Evolutionary conservation across 1,140 invertebrate species (phyloP), one percentile per base, ranked within the genome.

Genomic region (Proctacanthus coquilletti): DNA sequence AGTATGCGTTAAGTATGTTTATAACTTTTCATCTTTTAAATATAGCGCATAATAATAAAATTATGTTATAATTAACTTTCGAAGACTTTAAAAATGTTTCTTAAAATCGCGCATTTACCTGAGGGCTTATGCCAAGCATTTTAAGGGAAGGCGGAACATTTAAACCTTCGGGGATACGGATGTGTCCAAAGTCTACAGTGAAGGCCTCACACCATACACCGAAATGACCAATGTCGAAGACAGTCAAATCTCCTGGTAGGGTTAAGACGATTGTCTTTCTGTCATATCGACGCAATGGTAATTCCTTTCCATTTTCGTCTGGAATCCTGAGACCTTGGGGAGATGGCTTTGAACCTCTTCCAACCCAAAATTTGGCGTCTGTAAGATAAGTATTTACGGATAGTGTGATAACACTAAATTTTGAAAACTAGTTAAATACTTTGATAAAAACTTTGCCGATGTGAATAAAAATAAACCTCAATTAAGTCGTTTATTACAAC

Each of bases 331-430:
- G 72, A 9, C 85, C 85, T 44, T 86, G 77, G 1, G 83, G 69
- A 1, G 75, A 73, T 3, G 85, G 83, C 46, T 74, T 72, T 15
- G 76, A 67, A 8, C 85, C 85, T 11, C 72, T 56, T 1, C 86
- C 85, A 29, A 82, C 82, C 87, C 87, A 91, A 62, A 89, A 91
- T 62, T 89, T 88, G 0, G 82, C 84, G 62, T 89, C 86, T 91
- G 58, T 20, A 68, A 68, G n/a, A n/a, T n/a, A n/a, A n/a, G n/a
- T n/a, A n/a, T n/a, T n/a, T n/a, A n/a, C n/a, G n/a, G n/a, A n/a
- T n/a, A n/a, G n/a, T n/a, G n/a, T n/a, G n/a, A n/a, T n/a, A n/a
- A n/a, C n/a, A n/a, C n/a, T n/a, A n/a, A n/a, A n/a, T n/a, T n/a
- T n/a, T n/a, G n/a, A n/a, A n/a, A n/a, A n/a, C n/a, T n/a, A n/a